Evolutionary conservation across 2,113 vertebrate species (phyloP), one percentile per base, ranked within the genome.

Genomic region (Neomonachus schauinslandi): DNA sequence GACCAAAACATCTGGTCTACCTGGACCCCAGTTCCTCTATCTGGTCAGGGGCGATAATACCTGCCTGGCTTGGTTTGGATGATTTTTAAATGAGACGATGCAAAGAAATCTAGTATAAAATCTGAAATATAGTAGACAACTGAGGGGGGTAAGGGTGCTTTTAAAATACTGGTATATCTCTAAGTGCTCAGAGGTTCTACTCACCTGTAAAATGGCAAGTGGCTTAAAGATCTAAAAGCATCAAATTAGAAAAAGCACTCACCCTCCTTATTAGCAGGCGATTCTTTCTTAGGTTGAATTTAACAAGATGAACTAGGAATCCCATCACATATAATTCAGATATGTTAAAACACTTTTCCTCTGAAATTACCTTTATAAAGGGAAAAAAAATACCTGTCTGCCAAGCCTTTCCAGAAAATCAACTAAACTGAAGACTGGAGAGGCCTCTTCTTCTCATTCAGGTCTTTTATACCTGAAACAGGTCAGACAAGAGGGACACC

Each of bases 181-280:
- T 69, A 36, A 36, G 39, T 28, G 53, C 85, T 67, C 14, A 0
- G 74, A 24, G 22, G 8, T 46, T 76, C 79, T 39, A 26, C 67
- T 67, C 24, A 91, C 90, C 96, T 80, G 21, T 84, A 57, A 89
- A 71, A 51, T 21, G 39, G 46, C 63, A 81, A 81, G 85, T 59
- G 80, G 49, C 46, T 89, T 63, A 42, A 88, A 57, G 42, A 33
- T 51, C 77, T 94, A 72, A 94, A 95, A 95, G n/a, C 79, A 81
- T 85, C 77, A 82, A 33, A 33, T 86, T 89, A 77, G 57, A 76
- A 65, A 89, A 80, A 81, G 51, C 24, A 12, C 31, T 42, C 79
- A 13, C 18, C 39, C 24, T 69, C 39, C 28, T 61, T 4, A 67
- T 76, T 79, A 55, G 42, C 26, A 42, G 74, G 80, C 7, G 51